Evolutionary conservation across 37 sponge, comb jelly and placozoan species (phyloP), one percentile per base, ranked within the genome.

Genomic region (Halisarca cf. caerulea): DNA sequence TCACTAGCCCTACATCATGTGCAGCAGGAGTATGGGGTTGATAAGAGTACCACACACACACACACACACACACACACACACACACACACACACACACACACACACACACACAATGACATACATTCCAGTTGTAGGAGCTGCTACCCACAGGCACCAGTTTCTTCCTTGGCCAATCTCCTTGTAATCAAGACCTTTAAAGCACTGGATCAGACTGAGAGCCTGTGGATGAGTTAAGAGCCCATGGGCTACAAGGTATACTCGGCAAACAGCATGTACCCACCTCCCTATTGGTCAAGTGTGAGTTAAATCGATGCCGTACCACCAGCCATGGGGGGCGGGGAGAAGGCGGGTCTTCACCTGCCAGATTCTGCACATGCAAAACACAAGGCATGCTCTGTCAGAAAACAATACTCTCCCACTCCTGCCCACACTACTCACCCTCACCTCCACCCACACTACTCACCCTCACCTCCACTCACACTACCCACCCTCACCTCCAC

Each of bases 301-400:
- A 68, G 14, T 68, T 28, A 1, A 68, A 28, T 34, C 69, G 69
- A 27, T 68, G 30, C 28, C 28, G 69, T 30, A 85, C 83, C 58
- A 85, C 80, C 5, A 90, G 61, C 83, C 86, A 90, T 0, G 71
- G 58, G 18, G 90, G 86, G 4, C 90, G 58, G 24, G 41, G 39
- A 4, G 79, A 57, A 33, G 83, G 79, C 27, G 90, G 90, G 68
- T 90, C 90, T 25, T 45, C 58, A 35, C 86, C 86, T 15, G 32
- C 41, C 1, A 90, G 64, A 51, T 85, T 45, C 82, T 88, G 55
- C 2, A 51, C 21, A 70, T 7, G 24, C 66, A 66, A 32, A 21
- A 54, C 73, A 60, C 2, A 5, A 60, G 25, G 27, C 17, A 60
- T 0, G 36, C 28, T 18, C 11, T 11, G n/a, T n/a, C n/a, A n/a